These are phyloP conservation scores for Catocala nupta DNA, from an alignment of 2,888 invertebrate species.

Conservation along the genomic window DNA sequence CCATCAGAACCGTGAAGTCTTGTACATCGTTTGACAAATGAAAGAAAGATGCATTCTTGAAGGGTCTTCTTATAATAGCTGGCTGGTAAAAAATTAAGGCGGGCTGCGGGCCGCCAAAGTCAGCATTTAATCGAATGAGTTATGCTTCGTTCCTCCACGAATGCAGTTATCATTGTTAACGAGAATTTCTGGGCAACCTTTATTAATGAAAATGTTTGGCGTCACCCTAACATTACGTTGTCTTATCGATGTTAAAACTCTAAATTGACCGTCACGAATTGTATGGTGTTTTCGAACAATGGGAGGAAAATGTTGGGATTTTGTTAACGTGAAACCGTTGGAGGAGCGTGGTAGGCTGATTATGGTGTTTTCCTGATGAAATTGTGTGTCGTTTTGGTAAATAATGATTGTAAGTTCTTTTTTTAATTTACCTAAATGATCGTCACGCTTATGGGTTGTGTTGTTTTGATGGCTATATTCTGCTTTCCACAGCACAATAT, in stretches of 20 bases:
- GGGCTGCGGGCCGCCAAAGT: constrained; percentile 74
- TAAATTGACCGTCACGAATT: constrained; percentile 66
- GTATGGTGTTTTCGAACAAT: constrained; percentile 46
- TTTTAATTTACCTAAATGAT: background rate
- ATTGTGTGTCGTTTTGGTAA: constrained; percentile 13
- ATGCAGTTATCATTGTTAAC: constrained; percentile 77
- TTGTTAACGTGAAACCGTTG: constrained; percentile 37
- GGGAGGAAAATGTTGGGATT: constrained; percentile 31
- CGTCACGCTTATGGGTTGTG: no score
- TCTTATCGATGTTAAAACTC: constrained; percentile 51
- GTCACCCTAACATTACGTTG: constrained; percentile 57
- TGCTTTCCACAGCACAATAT: no score
- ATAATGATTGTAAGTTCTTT: background rate
- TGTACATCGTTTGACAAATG: background rate
- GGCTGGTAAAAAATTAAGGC: constrained; percentile 61
- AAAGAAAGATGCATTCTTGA: constrained; percentile 10
- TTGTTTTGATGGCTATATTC: no score
- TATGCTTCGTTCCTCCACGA: constrained; percentile 78
- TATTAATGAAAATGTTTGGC: constrained; percentile 74
- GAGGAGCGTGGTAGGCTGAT: constrained; percentile 38
- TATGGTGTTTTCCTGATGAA: constrained; percentile 12
- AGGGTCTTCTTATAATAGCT: constrained; percentile 50
- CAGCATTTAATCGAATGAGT: constrained; percentile 82
- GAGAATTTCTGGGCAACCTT: constrained; percentile 62
- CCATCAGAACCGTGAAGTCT: constrained; percentile 39